Evolutionary conservation across 30 jellyfish, hydroid and myxozoan genomes (phyloP).

Genomic region (Aurelia coerulea): DNA sequence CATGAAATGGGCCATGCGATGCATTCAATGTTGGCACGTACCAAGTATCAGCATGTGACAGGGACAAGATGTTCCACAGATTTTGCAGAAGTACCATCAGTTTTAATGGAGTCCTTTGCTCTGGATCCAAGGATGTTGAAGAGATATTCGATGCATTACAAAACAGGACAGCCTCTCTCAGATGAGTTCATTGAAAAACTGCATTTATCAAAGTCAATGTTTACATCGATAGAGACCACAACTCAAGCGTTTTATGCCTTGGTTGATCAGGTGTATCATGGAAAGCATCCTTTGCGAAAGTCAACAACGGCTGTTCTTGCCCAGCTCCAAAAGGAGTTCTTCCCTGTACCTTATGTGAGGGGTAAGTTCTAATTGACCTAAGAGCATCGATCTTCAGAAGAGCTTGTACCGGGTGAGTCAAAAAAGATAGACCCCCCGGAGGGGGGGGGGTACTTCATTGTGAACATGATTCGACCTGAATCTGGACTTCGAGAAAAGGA

Average conservation of each 20-base stretch:
- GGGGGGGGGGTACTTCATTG: too few species aligned
- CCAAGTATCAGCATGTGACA: constrained; percentile 91
- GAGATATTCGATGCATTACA: constrained; percentile 79
- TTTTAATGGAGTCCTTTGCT: constrained; percentile 88
- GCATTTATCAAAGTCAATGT: constrained; percentile 69
- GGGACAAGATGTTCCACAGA: constrained; percentile 97
- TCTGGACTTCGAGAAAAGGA: too few species aligned
- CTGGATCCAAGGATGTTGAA: constrained; percentile 82
- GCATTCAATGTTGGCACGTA: constrained; percentile 95
- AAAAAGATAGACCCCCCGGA: too few species aligned
- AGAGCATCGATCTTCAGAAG: not conserved
- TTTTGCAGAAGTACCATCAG: constrained; percentile 96
- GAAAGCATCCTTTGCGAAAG: constrained; percentile 64
- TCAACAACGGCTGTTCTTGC: constrained; percentile 69
- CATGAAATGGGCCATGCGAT: constrained; percentile 98
- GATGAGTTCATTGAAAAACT: constrained; percentile 69
- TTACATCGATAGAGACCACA: constrained; percentile 77
- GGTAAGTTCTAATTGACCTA: constrained; percentile 26
- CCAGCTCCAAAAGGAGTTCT: constrained; percentile 67
- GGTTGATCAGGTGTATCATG: constrained; percentile 85
- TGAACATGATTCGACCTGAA: too few species aligned
- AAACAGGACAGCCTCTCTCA: constrained; percentile 85
- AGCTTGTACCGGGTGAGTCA: not conserved
- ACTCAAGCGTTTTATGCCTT: constrained; percentile 89
- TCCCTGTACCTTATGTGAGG: constrained; percentile 74